Conservation (phyloP, 2,888 invertebrate genomes). For the Proisotoma minuta region DNA sequence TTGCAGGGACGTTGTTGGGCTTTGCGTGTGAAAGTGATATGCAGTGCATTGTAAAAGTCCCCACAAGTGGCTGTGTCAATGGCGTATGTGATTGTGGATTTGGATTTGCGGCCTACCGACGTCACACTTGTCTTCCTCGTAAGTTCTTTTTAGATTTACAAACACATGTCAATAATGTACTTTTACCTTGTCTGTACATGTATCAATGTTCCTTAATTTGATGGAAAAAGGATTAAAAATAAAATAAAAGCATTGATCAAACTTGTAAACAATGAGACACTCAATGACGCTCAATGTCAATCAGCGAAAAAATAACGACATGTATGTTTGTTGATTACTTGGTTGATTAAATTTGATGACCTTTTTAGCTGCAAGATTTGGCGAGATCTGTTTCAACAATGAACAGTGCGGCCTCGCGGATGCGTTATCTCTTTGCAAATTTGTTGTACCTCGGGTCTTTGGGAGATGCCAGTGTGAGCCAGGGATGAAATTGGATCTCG, state of each 20-base stretch:
- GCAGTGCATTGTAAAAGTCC: conserved; percentile 82
- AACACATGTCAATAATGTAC: neutral
- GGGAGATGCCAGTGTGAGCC: conserved; percentile 79
- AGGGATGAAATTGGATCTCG: conserved; percentile 33
- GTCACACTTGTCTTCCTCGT: conserved; percentile 86
- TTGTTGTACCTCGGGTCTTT: conserved; percentile 80
- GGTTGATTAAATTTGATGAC: too few species aligned
- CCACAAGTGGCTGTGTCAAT: conserved; percentile 77
- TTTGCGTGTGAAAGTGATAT: conserved; percentile 76
- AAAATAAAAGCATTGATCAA: too few species aligned
- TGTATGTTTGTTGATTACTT: too few species aligned
- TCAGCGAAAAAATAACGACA: too few species aligned
- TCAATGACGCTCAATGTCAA: too few species aligned
- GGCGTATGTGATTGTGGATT: conserved; percentile 73
- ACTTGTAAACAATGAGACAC: too few species aligned
- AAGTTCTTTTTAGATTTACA: conserved; percentile 56
- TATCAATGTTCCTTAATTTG: too few species aligned
- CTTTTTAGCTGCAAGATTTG: conserved; percentile 72
- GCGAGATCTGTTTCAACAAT: conserved; percentile 83
- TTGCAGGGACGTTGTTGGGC: conserved; percentile 75
- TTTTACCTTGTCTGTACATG: too few species aligned
- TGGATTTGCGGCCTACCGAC: conserved; percentile 67
- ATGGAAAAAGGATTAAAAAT: too few species aligned
- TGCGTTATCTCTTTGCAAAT: conserved; percentile 78
- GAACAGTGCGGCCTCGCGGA: conserved; percentile 82